phyloP scores from a whole-genome alignment of 2,888 invertebrate genomes.

The Choreutis nemorana region DNA sequence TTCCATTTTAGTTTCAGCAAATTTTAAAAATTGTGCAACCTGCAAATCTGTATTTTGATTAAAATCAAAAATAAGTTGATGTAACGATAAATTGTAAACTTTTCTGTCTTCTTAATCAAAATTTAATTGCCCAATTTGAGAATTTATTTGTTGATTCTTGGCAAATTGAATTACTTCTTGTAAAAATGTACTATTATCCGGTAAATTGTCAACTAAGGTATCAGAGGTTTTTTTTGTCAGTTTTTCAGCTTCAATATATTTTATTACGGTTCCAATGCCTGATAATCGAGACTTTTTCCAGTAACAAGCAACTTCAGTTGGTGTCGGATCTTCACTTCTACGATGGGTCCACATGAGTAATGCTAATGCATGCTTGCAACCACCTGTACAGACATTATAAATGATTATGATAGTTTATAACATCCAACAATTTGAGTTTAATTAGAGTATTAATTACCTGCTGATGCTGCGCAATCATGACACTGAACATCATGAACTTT shows the following conservation, averaged over 20 bases:
- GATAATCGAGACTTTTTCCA: conserved; percentile 2
- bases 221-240: too few relatives aligned
- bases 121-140: not conserved
- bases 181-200: not conserved
- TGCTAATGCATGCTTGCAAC: conserved; percentile 4
- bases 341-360: conserved; percentile 2
- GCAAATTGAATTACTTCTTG: not conserved
- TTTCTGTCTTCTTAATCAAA: not conserved
- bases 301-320: conserved; percentile 2
- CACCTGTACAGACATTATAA: conserved; percentile 1
- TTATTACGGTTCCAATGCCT: conserved; percentile 3
- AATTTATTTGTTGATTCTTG: not conserved
- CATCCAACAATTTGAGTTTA: not conserved
- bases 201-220: too few relatives aligned
- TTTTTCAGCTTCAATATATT: conserved; percentile 2
- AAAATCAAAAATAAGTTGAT: not conserved
- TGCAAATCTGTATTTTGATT: not conserved
- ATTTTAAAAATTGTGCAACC: not conserved
- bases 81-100: not conserved
- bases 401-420: not conserved
- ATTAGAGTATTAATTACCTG: conserved; percentile 5
- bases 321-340: conserved; percentile 2
- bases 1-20: not conserved
- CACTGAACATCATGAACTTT: conserved; percentile 4
- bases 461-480: conserved; percentile 1